Conservation (phyloP, 2,113 vertebrate species). For the Trochalopteron elliotii region DNA sequence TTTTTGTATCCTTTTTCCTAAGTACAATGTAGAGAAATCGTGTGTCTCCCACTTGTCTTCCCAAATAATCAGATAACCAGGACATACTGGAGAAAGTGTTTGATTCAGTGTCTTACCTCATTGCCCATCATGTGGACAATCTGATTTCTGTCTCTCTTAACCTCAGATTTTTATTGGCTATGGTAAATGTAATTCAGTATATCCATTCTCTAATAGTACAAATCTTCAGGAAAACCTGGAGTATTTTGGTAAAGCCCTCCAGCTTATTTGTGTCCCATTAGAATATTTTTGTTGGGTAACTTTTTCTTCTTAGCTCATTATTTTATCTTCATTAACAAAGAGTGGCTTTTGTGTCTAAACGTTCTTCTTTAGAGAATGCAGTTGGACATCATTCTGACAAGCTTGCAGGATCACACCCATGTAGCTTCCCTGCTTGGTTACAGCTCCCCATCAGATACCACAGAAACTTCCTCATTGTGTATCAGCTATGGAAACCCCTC, state of each 20-base stretch:
- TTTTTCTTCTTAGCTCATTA: not conserved
- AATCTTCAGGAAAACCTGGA: not conserved
- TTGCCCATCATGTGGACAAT: not conserved
- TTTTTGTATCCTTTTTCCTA: not conserved
- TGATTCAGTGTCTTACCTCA: not conserved
- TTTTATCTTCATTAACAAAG: not conserved
- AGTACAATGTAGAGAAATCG: not conserved
- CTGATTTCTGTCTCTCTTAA: not conserved
- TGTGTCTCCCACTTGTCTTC: accelerated
- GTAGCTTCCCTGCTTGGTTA: constrained; percentile 96
- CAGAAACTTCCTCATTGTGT: constrained; percentile 78
- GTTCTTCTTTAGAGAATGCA: constrained; percentile 86
- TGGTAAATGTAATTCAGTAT: not conserved
- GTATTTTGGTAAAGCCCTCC: not conserved
- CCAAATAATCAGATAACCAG: not conserved
- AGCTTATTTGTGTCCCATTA: not conserved
- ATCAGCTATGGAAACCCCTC: constrained; percentile 74
- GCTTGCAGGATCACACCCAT: constrained; percentile 96
- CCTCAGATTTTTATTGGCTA: not conserved
- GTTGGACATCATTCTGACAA: constrained; percentile 96
- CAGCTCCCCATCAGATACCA: constrained; percentile 86
- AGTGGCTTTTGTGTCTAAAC: not conserved
- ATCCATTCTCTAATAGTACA: not conserved
- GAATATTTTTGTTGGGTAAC: not conserved
- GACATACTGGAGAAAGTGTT: not conserved